Evolutionary conservation across 2,888 invertebrate genomes (phyloP).

Genomic region (Timema podura): DNA sequence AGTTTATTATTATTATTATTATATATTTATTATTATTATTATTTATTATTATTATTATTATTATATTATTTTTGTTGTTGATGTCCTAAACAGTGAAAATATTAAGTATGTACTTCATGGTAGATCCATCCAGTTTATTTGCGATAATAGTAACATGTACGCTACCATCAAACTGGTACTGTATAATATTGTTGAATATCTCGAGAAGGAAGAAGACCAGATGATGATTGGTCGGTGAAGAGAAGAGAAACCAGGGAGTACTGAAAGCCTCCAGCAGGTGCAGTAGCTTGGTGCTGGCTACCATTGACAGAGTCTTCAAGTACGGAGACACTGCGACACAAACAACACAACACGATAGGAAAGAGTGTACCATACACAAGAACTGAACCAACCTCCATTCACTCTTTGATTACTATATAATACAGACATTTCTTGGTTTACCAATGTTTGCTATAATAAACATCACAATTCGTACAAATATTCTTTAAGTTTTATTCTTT

Average conservation of each 20-base stretch:
- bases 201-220: slow-evolving; percentile 97
- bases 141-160: too few relatives aligned
- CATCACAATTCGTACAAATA: too few relatives aligned
- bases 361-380: too few relatives aligned
- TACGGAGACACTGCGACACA: slow-evolving; percentile 83
- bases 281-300: slow-evolving; percentile 93
- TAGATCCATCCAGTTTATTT: background rate
- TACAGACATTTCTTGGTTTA: too few relatives aligned
- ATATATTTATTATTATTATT: too few relatives aligned
- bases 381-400: too few relatives aligned
- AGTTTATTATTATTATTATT: too few relatives aligned
- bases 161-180: slow-evolving; percentile 93
- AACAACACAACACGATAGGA: background rate
- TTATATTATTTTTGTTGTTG: too few relatives aligned
- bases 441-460: too few relatives aligned
- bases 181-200: slow-evolving; percentile 99
- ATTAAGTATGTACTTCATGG: background rate
- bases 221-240: slow-evolving; percentile 94
- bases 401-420: too few relatives aligned
- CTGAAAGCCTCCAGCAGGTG: slow-evolving; percentile 97
- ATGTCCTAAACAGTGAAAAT: background rate
- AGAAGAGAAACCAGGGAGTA: slow-evolving; percentile 98
- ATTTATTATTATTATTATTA: too few relatives aligned
- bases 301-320: slow-evolving; percentile 98
- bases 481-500: too few relatives aligned